A percentile compares a stretch with the other conserved stretches of the same genome.
Conservation (phyloP, 2,797 vertebrate genomes). For the Platalea minor region DNA sequence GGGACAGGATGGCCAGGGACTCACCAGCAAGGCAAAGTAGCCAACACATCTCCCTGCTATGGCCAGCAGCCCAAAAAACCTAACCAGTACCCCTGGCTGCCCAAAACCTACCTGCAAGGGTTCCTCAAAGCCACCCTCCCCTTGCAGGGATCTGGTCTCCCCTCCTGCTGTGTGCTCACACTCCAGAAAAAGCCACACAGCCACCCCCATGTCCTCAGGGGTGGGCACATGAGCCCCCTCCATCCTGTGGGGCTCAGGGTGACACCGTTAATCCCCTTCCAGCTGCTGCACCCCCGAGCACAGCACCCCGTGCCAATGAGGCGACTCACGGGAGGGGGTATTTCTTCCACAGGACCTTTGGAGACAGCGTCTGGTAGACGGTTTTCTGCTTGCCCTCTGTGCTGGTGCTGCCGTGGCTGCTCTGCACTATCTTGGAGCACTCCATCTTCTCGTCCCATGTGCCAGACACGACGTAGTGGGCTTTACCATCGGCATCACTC, state of each 20-base stretch:
- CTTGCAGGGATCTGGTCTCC: not conserved
- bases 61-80: not conserved
- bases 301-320: accelerated
- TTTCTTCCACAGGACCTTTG: conserved; percentile 82
- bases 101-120: not conserved
- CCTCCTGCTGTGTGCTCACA: not conserved
- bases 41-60: not conserved
- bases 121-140: not conserved
- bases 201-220: not conserved
- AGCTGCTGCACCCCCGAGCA: not conserved
- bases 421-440: conserved; percentile 78
- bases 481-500: conserved; percentile 68
- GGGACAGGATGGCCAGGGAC: not conserved
- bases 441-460: conserved; percentile 84
- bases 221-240: not conserved
- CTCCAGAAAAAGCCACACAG: not conserved
- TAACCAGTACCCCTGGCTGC: accelerated
- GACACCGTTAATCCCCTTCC: accelerated
- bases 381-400: conserved; percentile 79
- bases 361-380: conserved; percentile 79
- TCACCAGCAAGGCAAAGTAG: not conserved
- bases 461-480: conserved; percentile 80
- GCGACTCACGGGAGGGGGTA: conserved; percentile 81
- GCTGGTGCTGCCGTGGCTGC: conserved; percentile 71
- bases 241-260: accelerated